A percentile compares a stretch with the other conserved stretches of the same genome.
phyloP scores from a whole-genome alignment of 2,113 vertebrate genomes.

The Furnarius figulus region DNA sequence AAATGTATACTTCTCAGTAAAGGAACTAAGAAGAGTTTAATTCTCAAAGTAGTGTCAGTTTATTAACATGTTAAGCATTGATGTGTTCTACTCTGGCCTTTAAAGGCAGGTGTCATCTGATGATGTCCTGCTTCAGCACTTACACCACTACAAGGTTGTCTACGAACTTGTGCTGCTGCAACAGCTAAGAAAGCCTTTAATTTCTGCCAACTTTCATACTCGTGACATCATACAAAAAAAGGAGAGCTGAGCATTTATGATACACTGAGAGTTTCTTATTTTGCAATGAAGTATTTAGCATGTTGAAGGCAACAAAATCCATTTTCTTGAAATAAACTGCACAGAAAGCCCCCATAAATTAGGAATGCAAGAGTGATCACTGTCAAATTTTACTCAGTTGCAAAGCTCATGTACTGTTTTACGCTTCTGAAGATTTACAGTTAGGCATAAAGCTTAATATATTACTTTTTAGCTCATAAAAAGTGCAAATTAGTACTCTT shows the following conservation, averaged over 20 bases:
- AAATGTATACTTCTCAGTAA: background rate
- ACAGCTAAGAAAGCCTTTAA: background rate
- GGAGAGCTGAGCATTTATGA: background rate
- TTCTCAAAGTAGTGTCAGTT: background rate
- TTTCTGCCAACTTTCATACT: background rate
- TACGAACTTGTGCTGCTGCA: background rate
- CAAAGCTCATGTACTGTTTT: background rate
- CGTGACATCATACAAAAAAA: background rate
- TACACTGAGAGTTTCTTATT: background rate
- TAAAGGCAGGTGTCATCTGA: background rate
- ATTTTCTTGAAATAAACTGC: background rate
- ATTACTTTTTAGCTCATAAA: conserved; percentile 40
- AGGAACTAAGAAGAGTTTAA: background rate
- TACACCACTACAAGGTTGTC: accelerated
- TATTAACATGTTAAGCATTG: background rate
- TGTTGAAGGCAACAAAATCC: background rate
- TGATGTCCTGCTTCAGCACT: background rate
- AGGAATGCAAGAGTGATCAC: background rate
- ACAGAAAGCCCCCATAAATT: background rate
- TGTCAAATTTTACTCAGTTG: background rate
- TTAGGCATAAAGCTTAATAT: conserved; percentile 32
- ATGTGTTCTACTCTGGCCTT: background rate
- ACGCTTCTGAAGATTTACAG: conserved; percentile 29
- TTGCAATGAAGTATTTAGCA: background rate
- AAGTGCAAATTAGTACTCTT: background rate